Conservation (phyloP, 2,797 vertebrate species). For the Sebastes reedi region DNA sequence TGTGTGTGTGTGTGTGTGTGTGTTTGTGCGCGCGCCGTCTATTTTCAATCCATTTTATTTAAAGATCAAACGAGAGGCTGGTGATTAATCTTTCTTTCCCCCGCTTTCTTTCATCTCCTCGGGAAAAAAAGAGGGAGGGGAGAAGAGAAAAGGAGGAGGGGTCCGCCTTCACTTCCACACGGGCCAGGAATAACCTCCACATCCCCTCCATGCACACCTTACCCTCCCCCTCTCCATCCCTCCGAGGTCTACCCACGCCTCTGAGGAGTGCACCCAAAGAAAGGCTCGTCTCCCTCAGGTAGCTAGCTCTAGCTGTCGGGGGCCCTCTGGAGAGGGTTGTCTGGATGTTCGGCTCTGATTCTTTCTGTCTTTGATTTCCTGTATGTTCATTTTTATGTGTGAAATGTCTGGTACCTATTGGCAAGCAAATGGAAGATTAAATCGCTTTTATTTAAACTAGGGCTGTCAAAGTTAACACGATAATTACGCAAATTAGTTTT, state of each 20-base stretch:
- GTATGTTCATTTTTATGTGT: conserved; percentile 32
- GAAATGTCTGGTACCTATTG: conserved; percentile 12
- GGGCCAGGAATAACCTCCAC: conserved; percentile 73
- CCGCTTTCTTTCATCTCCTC: conserved; percentile 80
- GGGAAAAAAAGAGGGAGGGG: conserved; percentile 53
- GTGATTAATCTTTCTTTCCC: conserved; percentile 83
- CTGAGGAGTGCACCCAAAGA: conserved; percentile 40
- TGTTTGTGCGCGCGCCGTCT: conserved; percentile 39
- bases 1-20: no score
- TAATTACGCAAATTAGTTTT: no score
- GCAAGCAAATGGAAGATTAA: conserved; percentile 18
- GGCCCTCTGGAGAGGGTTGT: conserved; percentile 24
- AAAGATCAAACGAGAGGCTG: conserved; percentile 84
- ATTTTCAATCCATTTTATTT: conserved; percentile 84
- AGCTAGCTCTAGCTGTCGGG: conserved; percentile 9
- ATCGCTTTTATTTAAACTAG: conserved; percentile 9
- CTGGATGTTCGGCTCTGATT: conserved; percentile 36
- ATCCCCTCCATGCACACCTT: conserved; percentile 17
- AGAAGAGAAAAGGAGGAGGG: conserved; percentile 56
- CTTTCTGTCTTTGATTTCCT: conserved; percentile 13
- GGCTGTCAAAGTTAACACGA: no score
- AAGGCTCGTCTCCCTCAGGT: conserved; percentile 35
- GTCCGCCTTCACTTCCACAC: conserved; percentile 52
- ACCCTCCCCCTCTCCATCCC: conserved; percentile 38
- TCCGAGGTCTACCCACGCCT: conserved; percentile 50